Evolutionary conservation across 2,113 vertebrate species (phyloP).

Genomic region (Malaclemys terrapin): DNA sequence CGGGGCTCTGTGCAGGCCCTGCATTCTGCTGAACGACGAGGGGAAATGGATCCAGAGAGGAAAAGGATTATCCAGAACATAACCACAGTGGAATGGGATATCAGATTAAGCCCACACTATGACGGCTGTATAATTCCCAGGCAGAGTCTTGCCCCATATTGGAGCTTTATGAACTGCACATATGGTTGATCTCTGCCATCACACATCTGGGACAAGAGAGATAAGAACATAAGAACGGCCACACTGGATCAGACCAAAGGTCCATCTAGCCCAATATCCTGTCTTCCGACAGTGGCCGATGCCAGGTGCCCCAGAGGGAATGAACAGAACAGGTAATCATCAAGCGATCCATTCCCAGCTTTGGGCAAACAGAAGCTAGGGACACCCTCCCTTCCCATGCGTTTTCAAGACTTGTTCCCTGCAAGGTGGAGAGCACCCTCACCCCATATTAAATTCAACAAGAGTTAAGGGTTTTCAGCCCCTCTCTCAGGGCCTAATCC

Average conservation of each 20-base stretch:
- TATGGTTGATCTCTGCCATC: not conserved
- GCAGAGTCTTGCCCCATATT: not conserved
- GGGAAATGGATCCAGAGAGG: not conserved
- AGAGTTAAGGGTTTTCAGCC: not conserved
- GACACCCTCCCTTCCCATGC: too few relatives aligned
- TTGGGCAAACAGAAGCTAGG: too few relatives aligned
- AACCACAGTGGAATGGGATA: not conserved
- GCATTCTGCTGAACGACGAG: not conserved
- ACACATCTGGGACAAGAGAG: not conserved
- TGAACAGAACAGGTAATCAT: too few relatives aligned
- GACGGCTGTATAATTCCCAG: not conserved
- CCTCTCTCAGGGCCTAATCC: not conserved
- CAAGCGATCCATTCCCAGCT: too few relatives aligned
- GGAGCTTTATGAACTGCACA: not conserved
- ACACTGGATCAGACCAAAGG: too few relatives aligned
- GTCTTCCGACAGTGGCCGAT: too few relatives aligned
- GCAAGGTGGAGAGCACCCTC: fast-evolving
- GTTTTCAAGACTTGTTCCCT: fast-evolving
- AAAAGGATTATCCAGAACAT: not conserved
- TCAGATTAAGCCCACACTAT: not conserved
- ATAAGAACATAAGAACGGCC: not conserved
- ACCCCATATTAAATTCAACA: not conserved
- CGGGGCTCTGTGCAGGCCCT: too few relatives aligned
- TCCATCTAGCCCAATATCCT: too few relatives aligned
- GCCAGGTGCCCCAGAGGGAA: too few relatives aligned